Base-by-base conservation (phyloP, 2,797 vertebrate genomes). In the Chloroceryle amazona region DNA sequence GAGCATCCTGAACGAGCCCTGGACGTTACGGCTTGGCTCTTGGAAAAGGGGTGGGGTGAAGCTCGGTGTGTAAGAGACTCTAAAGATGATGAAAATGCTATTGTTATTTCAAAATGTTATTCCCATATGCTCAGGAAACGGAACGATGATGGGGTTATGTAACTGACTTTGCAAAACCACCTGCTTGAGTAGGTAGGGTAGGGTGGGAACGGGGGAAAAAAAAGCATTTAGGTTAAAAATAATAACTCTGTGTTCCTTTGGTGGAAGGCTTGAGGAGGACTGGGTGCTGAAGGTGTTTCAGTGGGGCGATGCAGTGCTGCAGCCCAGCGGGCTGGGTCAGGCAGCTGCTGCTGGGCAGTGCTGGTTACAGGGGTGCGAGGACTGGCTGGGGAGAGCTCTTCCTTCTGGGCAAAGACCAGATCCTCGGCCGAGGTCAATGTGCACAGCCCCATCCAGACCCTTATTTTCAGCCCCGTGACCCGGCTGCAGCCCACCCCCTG, bases 121-220 rank as follows among this genome's bases (percentile, higher is more conserved):
- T 93, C 87, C 95, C 96, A 68, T 94, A 73, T 94, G 93, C 52
- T 93, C 93, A 67, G 75, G 78, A 93, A 92, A 67, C 72, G 89
- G 72, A 87, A 83, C 0, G 10, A 47, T 52, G 26, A 47, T 85
- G 83, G 42, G 91, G 78, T 37, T 96, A 73, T 62, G 6, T 73
- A 92, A 94, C 3, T 57, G 35, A 39, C 62, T 93, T 92, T 49
- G 29, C 41, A 81, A 39, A 87, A 93, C 60, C 37, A 86, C 90
- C 93, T 94, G 89, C 63, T 86, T 42, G 39, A 67, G 72, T 37
- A 66, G 80, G 80, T 54, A 58, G 58, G 57, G 52, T 16, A 66
- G 65, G 74, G 76, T 78, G 92, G 42, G 19, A 79, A 39, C 1
- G 10, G 47, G 47, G 6, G 5, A 28, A 41, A 72, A 70, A 78